phyloP scores from a whole-genome alignment of 2,113 vertebrate species.

The Alosa alosa region DNA sequence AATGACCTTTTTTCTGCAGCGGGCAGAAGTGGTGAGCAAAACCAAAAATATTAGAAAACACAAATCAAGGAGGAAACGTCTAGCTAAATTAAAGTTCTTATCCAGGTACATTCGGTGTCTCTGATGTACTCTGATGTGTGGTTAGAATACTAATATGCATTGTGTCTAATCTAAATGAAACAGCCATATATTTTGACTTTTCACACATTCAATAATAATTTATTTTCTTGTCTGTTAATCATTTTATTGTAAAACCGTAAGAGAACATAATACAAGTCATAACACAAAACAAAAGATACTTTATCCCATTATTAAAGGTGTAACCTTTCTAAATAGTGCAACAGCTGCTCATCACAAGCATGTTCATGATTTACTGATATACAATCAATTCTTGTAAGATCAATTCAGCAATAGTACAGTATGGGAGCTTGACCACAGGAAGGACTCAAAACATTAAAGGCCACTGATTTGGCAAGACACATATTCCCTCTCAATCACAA shows the following conservation, averaged over 20 bases:
- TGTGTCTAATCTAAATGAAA: no score
- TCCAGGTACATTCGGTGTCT: no score
- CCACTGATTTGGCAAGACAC: conserved; percentile 13
- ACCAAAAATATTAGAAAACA: neutral
- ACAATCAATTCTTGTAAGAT: neutral
- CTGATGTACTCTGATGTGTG: no score
- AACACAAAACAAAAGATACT: neutral
- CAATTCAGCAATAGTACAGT: conserved; percentile 11
- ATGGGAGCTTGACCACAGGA: conserved; percentile 6
- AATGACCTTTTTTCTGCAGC: neutral
- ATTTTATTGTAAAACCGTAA: conserved; percentile 15
- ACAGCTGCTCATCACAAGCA: conserved; percentile 8
- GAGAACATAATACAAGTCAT: neutral
- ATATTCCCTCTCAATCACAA: conserved; percentile 9
- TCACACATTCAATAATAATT: neutral
- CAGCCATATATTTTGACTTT: no score
- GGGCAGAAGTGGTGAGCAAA: neutral
- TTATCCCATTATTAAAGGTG: neutral
- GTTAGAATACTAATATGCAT: no score
- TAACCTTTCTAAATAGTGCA: neutral
- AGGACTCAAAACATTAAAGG: conserved; percentile 9
- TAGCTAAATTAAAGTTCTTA: neutral
- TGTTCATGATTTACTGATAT: conserved; percentile 5
- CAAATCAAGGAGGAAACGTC: neutral
- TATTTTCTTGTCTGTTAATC: neutral